Percentiles rank a stretch among this genome's conserved stretches.
These are phyloP conservation scores for Gastrophysa polygoni DNA, from an alignment of 2,888 invertebrate species.

Conservation along the genomic window DNA sequence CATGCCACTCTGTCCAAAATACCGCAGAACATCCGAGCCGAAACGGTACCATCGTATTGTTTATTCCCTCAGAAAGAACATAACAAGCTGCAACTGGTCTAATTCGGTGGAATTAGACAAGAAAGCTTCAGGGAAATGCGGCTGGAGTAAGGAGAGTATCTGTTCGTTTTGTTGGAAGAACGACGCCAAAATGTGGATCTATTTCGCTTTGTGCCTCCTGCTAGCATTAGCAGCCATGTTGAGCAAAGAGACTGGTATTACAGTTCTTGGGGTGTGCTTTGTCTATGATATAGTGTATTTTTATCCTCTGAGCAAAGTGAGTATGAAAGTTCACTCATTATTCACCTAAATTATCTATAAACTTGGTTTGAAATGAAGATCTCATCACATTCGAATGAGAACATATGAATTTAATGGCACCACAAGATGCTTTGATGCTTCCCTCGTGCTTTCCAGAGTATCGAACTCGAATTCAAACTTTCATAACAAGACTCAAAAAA, in stretches of 20 bases:
- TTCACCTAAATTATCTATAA: no score
- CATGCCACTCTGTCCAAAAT: conserved; percentile 49
- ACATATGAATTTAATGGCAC: no score
- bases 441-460: no score
- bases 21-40: conserved; percentile 39
- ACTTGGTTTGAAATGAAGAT: no score
- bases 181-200: conserved; percentile 61
- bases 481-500: no score
- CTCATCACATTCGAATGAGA: no score
- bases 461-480: no score
- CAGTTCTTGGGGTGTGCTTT: conserved; percentile 88
- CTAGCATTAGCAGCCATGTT: conserved; percentile 78
- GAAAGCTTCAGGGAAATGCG: conserved; percentile 13
- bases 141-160: conserved; percentile 8
- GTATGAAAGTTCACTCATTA: no score
- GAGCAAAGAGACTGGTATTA: conserved; percentile 95
- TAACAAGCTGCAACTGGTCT: conserved; percentile 54
- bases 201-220: conserved; percentile 66
- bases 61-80: conserved; percentile 50
- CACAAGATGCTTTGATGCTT: no score
- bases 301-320: conserved; percentile 51
- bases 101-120: conserved; percentile 24
- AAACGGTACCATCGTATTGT: conserved; percentile 54
- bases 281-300: conserved; percentile 80
- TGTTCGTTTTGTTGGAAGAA: conserved; percentile 50